Evolutionary conservation across 2,113 vertebrate species (phyloP).

Genomic region (Talpa occidentalis): DNA sequence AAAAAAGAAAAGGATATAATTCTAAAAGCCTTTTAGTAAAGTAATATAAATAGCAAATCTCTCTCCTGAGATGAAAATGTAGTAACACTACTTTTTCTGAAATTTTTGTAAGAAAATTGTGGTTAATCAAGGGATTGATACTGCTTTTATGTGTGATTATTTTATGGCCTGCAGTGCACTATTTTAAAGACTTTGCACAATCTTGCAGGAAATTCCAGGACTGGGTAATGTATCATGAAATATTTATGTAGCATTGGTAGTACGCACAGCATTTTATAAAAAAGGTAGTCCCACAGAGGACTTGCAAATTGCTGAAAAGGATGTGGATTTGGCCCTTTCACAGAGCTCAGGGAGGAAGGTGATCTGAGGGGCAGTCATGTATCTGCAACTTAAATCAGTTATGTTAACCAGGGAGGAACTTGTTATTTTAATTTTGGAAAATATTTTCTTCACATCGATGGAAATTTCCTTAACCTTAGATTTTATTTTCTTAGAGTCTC

Average conservation of each 20-base stretch:
- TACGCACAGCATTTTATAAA: slow-evolving; percentile 69
- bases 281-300: slow-evolving; percentile 68
- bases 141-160: slow-evolving; percentile 74
- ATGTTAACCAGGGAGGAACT: slow-evolving; percentile 80
- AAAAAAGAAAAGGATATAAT: slow-evolving; percentile 33
- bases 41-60: slow-evolving; percentile 59
- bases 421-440: slow-evolving; percentile 83
- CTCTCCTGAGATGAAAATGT: slow-evolving; percentile 47
- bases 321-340: slow-evolving; percentile 73
- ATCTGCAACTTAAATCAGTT: slow-evolving; percentile 80
- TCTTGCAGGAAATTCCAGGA: slow-evolving; percentile 77
- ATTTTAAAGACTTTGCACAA: slow-evolving; percentile 65
- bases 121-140: slow-evolving; percentile 64
- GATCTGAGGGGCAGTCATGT: slow-evolving; percentile 72
- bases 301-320: slow-evolving; percentile 64
- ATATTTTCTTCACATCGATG: slow-evolving; percentile 78
- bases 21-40: slow-evolving; percentile 65
- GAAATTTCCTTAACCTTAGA: slow-evolving; percentile 80
- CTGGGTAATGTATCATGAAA: slow-evolving; percentile 73
- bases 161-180: slow-evolving; percentile 56
- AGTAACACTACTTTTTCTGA: slow-evolving; percentile 40
- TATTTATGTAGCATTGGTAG: slow-evolving; percentile 75
- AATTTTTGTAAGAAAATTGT: slow-evolving; percentile 57
- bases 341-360: slow-evolving; percentile 64
- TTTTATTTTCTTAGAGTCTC: slow-evolving; percentile 81